Evolutionary conservation across 2,113 vertebrate genomes (phyloP).

Genomic region (Oplegnathus fasciatus): DNA sequence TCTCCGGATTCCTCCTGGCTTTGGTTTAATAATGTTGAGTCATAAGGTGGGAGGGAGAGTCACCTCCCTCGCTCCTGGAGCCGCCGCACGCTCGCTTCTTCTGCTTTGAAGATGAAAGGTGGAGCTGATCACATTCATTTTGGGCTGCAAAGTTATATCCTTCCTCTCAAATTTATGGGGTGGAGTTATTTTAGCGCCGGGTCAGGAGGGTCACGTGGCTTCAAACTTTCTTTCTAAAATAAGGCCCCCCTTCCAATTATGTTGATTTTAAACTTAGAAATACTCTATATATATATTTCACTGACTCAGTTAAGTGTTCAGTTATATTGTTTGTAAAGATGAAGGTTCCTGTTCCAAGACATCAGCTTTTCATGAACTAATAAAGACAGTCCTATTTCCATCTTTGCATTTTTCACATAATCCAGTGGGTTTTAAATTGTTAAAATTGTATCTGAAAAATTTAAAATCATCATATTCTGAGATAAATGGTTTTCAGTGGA

Average conservation of each 20-base stretch:
- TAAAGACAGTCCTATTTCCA: not conserved
- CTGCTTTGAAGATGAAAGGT: conserved; percentile 77
- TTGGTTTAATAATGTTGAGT: conserved; percentile 67
- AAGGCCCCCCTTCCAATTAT: conserved; percentile 10
- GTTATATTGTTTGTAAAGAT: not conserved
- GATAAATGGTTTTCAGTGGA: not conserved
- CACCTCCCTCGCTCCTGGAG: conserved; percentile 48
- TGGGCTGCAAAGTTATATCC: conserved; percentile 33
- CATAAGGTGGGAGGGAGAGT: conserved; percentile 55
- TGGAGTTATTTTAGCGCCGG: conserved; percentile 22
- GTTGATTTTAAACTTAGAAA: conserved; percentile 12
- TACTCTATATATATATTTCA: not conserved
- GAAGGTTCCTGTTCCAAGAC: not conserved
- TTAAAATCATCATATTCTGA: no score
- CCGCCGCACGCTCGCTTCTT: conserved; percentile 9
- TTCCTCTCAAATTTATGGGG: conserved; percentile 44
- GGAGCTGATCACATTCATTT: conserved; percentile 57
- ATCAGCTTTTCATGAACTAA: not conserved
- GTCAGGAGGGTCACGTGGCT: conserved; percentile 23
- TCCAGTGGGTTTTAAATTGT: not conserved
- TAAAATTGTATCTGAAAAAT: not conserved
- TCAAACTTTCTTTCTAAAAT: conserved; percentile 9
- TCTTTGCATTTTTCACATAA: not conserved
- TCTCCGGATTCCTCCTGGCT: conserved; percentile 42
- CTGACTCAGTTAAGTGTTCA: not conserved